Conservation (phyloP, 1,140 invertebrate genomes). For the Hyphantria cunea region DNA sequence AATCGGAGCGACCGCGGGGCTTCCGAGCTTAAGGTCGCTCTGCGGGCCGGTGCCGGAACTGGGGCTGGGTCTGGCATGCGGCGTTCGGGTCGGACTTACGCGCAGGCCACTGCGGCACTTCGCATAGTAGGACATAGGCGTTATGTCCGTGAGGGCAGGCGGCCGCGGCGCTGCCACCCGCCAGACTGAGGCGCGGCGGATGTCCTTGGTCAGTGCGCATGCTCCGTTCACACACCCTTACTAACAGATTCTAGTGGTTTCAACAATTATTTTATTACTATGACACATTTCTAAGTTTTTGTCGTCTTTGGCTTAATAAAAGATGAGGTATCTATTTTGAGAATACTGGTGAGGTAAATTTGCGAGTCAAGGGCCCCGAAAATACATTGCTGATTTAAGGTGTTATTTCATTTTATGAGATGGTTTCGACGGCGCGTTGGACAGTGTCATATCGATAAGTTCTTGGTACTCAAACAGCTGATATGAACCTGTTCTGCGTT, state of each 20-base stretch:
- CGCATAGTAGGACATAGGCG: conserved; percentile 52
- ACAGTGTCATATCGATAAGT: conserved; percentile 24
- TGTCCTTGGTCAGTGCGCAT: conserved; percentile 74
- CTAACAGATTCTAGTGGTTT: conserved; percentile 59
- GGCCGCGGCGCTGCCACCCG: conserved; percentile 67
- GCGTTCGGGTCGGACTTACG: conserved; percentile 51
- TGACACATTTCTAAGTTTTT: conserved; percentile 46
- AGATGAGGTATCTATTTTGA: conserved; percentile 14
- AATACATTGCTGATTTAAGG: conserved; percentile 33
- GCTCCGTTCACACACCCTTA: conserved; percentile 58
- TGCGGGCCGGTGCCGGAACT: conserved; percentile 51
- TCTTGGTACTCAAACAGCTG: conserved; percentile 17
- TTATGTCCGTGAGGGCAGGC: conserved; percentile 44
- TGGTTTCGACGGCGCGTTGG: conserved; percentile 16
- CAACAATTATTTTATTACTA: conserved; percentile 49
- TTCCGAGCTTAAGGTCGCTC: conserved; percentile 71
- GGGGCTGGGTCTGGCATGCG: conserved; percentile 62
- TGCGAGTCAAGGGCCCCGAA: not conserved
- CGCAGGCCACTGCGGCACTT: conserved; percentile 62
- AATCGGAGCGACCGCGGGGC: conserved; percentile 75
- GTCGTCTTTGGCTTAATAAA: conserved; percentile 11
- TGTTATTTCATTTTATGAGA: conserved; percentile 35
- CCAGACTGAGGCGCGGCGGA: conserved; percentile 72
- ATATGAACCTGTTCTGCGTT: conserved; percentile 13
- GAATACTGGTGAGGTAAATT: conserved; percentile 8